phyloP scores from a whole-genome alignment of 2,888 invertebrate genomes.

The Sabatieria punctata region DNA sequence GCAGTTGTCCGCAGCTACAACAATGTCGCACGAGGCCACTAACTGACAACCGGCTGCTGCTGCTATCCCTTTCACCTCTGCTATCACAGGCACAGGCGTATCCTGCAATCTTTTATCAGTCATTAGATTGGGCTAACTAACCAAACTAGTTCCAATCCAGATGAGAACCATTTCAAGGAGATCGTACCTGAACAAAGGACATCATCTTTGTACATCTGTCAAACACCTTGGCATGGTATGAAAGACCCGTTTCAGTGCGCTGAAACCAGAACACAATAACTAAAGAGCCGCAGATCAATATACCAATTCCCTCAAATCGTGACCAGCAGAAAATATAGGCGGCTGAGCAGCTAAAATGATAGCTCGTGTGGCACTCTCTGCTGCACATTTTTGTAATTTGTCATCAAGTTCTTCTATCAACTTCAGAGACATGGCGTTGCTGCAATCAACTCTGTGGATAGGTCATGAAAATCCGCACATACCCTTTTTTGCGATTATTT shows the following conservation, averaged over 20 bases:
- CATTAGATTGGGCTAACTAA: neutral
- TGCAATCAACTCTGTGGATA: constrained; percentile 30
- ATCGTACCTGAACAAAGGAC: constrained; percentile 46
- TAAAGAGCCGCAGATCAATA: constrained; percentile 10
- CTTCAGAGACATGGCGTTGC: constrained; percentile 63
- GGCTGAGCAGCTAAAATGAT: constrained; percentile 66
- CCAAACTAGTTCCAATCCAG: neutral
- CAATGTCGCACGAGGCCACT: constrained; percentile 78
- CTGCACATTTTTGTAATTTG: constrained; percentile 42
- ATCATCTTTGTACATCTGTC: constrained; percentile 56
- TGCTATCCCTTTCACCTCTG: constrained; percentile 58
- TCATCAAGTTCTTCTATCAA: constrained; percentile 56
- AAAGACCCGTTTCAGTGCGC: constrained; percentile 35
- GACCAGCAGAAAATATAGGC: constrained; percentile 82
- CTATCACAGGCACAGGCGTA: constrained; percentile 72
- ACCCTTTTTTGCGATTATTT: constrained; percentile 17
- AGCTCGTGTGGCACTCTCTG: constrained; percentile 48
- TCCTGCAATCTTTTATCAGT: constrained; percentile 35
- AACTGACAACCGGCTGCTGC: constrained; percentile 90
- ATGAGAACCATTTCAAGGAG: no score
- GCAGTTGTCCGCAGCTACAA: constrained; percentile 61
- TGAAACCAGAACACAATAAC: constrained; percentile 19
- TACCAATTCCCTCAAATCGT: constrained; percentile 82
- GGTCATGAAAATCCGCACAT: neutral
- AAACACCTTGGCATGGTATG: constrained; percentile 55